Percentiles rank a stretch among this genome's conserved stretches.
Conservation (phyloP, 2,113 vertebrate genomes). For the Chroicocephalus ridibundus region DNA sequence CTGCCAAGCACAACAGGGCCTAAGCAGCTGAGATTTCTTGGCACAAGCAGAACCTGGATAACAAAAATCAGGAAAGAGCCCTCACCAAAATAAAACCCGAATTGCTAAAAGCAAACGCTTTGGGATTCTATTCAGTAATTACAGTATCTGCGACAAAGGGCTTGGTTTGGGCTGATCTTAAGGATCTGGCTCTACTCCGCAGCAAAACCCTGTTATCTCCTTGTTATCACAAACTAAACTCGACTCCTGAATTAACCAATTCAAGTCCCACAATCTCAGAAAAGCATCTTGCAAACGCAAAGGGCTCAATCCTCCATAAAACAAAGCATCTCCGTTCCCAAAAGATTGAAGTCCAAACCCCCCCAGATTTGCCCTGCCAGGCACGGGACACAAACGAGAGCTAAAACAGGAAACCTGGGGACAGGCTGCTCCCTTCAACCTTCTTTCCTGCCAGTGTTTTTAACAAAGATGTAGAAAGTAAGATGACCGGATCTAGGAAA, state of each 20-base stretch:
- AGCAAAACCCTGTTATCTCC: not conserved
- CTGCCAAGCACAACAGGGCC: conserved; percentile 11
- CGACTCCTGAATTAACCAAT: not conserved
- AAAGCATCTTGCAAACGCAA: not conserved
- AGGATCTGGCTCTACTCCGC: not conserved
- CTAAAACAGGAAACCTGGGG: conserved; percentile 16
- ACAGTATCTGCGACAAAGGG: not conserved
- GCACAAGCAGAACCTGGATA: not conserved
- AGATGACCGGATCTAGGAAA: conserved; percentile 40
- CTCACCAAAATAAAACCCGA: not conserved
- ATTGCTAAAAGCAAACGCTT: not conserved
- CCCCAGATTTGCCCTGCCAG: not conserved
- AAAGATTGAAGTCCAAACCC: not conserved
- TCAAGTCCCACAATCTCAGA: not conserved
- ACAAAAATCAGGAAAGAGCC: not conserved
- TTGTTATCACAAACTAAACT: not conserved
- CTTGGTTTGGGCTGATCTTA: not conserved
- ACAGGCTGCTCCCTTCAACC: conserved; percentile 21
- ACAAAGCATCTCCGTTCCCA: not conserved
- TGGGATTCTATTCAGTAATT: not conserved
- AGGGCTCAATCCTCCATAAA: fast-evolving
- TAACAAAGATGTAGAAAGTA: conserved; percentile 20
- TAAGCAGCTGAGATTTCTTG: conserved; percentile 7
- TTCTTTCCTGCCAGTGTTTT: conserved; percentile 48
- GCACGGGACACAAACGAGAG: not conserved